These are phyloP conservation scores for Steatornis caripensis DNA, from an alignment of 2,113 vertebrate species.

Conservation along the genomic window DNA sequence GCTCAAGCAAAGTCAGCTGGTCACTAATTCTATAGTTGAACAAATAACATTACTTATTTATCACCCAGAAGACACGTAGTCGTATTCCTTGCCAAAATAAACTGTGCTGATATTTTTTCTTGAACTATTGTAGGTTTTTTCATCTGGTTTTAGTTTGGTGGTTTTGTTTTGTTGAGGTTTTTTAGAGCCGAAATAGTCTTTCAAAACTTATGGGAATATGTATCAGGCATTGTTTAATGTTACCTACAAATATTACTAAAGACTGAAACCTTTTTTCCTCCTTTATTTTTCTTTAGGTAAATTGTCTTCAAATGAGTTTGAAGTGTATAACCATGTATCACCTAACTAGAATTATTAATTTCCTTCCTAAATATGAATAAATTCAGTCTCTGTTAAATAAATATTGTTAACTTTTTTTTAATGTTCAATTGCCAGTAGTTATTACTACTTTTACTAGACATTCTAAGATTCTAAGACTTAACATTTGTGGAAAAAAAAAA, in stretches of 20 bases:
- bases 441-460: not conserved
- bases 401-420: not conserved
- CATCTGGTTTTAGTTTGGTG: not conserved
- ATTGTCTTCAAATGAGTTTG: not conserved
- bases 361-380: not conserved
- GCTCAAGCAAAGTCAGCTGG: not conserved
- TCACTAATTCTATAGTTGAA: not conserved
- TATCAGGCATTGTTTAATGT: not conserved
- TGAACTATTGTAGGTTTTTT: not conserved
- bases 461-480: not conserved
- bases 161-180: not conserved
- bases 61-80: not conserved
- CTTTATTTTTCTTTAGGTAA: not conserved
- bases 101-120: not conserved
- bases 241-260: not conserved
- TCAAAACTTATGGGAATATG: not conserved
- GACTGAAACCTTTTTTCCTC: not conserved
- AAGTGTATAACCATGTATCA: not conserved
- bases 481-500: not conserved
- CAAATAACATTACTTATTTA: not conserved
- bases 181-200: not conserved
- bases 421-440: not conserved
- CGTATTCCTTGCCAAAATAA: not conserved
- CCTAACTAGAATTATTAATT: not conserved
- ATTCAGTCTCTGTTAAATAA: not conserved